phyloP scores from a whole-genome alignment of 2,113 vertebrate species.

The Phrynocephalus versicolor region DNA sequence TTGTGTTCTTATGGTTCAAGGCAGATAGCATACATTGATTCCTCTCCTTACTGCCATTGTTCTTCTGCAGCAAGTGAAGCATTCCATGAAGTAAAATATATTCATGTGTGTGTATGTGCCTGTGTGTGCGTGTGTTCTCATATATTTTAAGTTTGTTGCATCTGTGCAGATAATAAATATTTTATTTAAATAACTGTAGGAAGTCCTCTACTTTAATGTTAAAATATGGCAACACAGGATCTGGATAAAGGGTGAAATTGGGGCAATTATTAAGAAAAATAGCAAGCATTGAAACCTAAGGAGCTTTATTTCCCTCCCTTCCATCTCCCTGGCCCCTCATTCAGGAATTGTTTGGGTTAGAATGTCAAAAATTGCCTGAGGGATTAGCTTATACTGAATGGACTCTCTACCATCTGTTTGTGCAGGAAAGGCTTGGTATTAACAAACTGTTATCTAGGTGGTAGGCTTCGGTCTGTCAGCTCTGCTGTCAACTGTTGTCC shows the following conservation, averaged over 20 bases:
- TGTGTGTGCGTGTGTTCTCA: not conserved
- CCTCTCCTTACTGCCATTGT: not conserved
- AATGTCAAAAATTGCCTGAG: conserved; percentile 56
- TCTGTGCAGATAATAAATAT: not conserved
- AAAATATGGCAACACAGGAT: conserved; percentile 8
- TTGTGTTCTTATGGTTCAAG: too few relatives aligned
- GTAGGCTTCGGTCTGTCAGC: conserved; percentile 58
- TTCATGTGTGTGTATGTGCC: not conserved
- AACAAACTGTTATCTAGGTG: conserved; percentile 59
- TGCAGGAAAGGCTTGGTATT: conserved; percentile 49
- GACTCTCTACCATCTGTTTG: conserved; percentile 55
- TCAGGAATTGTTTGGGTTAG: conserved; percentile 58
- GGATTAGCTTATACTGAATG: conserved; percentile 48
- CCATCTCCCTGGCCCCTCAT: not conserved
- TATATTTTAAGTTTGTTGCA: not conserved
- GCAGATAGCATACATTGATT: fast-evolving
- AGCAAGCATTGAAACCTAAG: conserved; percentile 12
- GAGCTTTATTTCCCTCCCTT: not conserved
- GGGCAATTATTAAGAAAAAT: conserved; percentile 22
- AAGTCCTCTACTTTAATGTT: not conserved
- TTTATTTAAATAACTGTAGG: not conserved
- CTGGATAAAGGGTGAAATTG: conserved; percentile 22
- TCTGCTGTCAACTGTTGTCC: conserved; percentile 57
- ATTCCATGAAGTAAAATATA: not conserved
- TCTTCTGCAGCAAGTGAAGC: fast-evolving